A percentile compares a stretch with the other conserved stretches of the same genome.
These are phyloP conservation scores for Hyperopisus bebe DNA, from an alignment of 2,113 vertebrate species.

Conservation along the genomic window DNA sequence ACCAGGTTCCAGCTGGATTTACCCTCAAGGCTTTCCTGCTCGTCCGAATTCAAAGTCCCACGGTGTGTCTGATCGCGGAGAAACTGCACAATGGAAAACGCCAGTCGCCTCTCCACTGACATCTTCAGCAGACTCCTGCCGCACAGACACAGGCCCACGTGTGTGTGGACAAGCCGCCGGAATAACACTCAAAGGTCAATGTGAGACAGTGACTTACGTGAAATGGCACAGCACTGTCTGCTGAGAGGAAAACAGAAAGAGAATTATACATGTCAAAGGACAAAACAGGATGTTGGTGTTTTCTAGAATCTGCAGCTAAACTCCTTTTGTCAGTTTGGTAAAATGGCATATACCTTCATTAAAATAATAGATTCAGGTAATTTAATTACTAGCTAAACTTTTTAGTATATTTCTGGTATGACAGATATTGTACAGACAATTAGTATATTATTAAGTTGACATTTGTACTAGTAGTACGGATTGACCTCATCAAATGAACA, in stretches of 20 bases:
- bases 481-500: too few relatives aligned
- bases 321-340: background rate
- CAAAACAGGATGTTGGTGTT: background rate
- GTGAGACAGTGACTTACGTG: background rate
- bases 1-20: background rate
- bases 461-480: too few relatives aligned
- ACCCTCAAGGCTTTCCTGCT: conserved; percentile 98
- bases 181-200: background rate
- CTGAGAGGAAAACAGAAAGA: conserved; percentile 12
- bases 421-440: background rate
- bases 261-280: background rate
- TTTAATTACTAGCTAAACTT: background rate
- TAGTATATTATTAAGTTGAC: too few relatives aligned
- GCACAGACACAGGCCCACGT: background rate
- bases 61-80: conserved; percentile 87
- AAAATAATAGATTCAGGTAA: background rate
- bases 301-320: background rate
- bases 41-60: conserved; percentile 82
- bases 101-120: conserved; percentile 87
- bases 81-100: conserved; percentile 92
- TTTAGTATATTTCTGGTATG: background rate
- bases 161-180: background rate
- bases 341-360: background rate
- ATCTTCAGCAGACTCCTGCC: conserved; percentile 51
- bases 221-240: background rate